These are phyloP conservation scores for Ciona savignyi DNA, from an alignment of 23 tunicate species.

Conservation along the genomic window DNA sequence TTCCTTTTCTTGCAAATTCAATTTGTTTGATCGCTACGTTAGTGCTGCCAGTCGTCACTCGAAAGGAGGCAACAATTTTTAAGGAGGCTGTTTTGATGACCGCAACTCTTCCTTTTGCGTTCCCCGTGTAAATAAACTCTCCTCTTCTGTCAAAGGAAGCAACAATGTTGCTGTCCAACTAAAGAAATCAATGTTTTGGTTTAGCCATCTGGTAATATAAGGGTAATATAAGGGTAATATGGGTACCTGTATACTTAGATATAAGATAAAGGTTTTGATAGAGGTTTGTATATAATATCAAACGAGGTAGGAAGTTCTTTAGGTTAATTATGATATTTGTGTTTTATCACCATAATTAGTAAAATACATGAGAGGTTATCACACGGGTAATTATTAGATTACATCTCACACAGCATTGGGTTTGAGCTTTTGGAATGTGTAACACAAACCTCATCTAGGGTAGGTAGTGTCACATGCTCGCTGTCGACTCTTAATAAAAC, in stretches of 20 bases:
- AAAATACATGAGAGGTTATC: no score
- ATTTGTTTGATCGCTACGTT: conserved; percentile 83
- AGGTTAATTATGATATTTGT: no score
- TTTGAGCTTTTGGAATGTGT: no score
- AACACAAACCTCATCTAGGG: conserved; percentile 26
- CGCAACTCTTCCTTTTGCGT: conserved; percentile 73
- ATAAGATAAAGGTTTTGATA: no score
- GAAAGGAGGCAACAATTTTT: conserved; percentile 75
- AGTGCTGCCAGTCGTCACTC: conserved; percentile 75
- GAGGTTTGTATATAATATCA: not conserved
- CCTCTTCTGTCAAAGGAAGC: conserved; percentile 95
- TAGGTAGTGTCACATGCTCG: conserved; percentile 36
- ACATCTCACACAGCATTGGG: no score
- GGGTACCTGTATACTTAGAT: no score
- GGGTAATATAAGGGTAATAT: no score
- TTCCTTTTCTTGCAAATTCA: conserved; percentile 89
- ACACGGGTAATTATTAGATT: no score
- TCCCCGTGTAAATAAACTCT: conserved; percentile 67
- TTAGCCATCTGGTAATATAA: no score
- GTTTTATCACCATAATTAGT: no score
- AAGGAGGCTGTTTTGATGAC: conserved; percentile 41
- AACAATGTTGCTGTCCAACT: conserved; percentile 46
- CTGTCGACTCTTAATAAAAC: conserved; percentile 41
- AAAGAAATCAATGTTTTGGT: no score
- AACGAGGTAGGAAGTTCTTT: not conserved